Evolutionary conservation across 2,113 vertebrate species (phyloP).

Genomic region (Dasypus novemcinctus): DNA sequence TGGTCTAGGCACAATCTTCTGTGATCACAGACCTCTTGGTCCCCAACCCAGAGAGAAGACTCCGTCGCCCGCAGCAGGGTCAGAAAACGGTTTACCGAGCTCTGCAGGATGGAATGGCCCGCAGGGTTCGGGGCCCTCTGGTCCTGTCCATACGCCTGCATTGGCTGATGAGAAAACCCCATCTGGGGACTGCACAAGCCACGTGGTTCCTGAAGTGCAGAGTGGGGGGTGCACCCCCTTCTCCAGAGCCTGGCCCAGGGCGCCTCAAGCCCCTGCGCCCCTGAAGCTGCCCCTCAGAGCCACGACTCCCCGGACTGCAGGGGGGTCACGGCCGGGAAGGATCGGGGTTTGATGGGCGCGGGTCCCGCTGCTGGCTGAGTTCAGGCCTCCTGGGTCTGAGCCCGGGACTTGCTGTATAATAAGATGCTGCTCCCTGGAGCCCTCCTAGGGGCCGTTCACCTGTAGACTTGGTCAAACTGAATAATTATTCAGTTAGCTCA

Average conservation of each 20-base stretch:
- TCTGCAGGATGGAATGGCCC: background rate
- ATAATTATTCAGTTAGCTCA: background rate
- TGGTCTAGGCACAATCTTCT: background rate
- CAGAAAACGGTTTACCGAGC: background rate
- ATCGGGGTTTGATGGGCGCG: background rate
- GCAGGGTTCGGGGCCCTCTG: background rate
- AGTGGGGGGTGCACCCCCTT: background rate
- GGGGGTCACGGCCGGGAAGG: background rate
- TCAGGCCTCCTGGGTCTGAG: background rate
- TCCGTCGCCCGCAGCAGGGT: background rate
- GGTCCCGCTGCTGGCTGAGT: background rate
- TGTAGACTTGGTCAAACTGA: background rate
- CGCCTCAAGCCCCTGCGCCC: background rate
- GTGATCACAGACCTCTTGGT: background rate
- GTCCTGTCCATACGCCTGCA: background rate
- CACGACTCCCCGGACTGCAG: background rate
- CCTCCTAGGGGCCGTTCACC: background rate
- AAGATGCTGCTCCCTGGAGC: background rate
- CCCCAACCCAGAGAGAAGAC: background rate
- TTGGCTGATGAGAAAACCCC: background rate
- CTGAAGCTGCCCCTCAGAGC: background rate
- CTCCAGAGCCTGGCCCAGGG: background rate
- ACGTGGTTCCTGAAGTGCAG: background rate
- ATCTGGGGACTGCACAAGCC: background rate
- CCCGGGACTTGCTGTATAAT: background rate